Evolutionary conservation across 2,797 vertebrate species (phyloP).

Genomic region (Clarias laeviceps): DNA sequence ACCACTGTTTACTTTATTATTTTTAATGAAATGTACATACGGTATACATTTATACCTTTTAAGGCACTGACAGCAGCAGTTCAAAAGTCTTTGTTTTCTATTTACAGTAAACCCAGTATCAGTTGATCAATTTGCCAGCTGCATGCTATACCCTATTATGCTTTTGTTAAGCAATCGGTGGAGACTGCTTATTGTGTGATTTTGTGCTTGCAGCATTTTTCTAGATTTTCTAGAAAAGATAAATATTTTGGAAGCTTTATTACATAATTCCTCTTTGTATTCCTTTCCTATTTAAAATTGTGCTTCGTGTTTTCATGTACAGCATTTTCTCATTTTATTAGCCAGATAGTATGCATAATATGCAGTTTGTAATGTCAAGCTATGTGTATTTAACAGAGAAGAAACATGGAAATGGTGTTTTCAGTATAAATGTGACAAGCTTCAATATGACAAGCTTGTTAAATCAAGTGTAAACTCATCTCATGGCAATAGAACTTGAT

Average conservation of each 20-base stretch:
- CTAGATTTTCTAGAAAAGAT: neutral
- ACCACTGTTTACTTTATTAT: neutral
- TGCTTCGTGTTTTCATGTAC: neutral
- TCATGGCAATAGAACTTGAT: conserved; percentile 30
- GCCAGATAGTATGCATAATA: neutral
- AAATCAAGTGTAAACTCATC: conserved; percentile 37
- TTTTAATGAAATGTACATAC: neutral
- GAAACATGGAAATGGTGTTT: neutral
- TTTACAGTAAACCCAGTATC: neutral
- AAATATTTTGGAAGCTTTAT: neutral
- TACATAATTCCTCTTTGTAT: neutral
- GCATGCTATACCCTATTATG: neutral
- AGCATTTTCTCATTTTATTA: conserved; percentile 19
- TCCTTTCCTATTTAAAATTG: neutral
- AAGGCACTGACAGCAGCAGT: neutral
- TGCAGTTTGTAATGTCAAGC: conserved; percentile 8
- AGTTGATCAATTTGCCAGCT: neutral
- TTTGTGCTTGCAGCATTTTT: neutral
- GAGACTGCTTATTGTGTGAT: neutral
- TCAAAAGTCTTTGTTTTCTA: neutral
- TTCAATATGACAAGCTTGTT: conserved; percentile 16
- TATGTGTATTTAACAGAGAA: conserved; percentile 28
- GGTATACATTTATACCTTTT: neutral
- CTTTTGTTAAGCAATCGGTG: neutral
- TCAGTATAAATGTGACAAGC: conserved; percentile 13